Base-by-base conservation (phyloP, 1,140 invertebrate species). In the Sycophaga agraensis region DNA sequence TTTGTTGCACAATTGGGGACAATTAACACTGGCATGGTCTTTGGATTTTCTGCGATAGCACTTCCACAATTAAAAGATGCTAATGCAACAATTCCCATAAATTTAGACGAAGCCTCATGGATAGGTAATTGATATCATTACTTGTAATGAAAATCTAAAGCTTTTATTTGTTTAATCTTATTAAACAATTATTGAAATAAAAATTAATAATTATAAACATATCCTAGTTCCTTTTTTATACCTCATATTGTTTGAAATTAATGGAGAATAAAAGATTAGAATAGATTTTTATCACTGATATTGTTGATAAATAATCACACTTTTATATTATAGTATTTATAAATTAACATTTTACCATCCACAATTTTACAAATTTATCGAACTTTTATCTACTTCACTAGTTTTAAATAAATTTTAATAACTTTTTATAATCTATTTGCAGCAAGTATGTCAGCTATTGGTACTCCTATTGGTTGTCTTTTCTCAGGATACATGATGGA, bases 401-500 rank as follows among this genome's bases (percentile, higher is more conserved):
- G n/a, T n/a, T n/a, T n/a, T n/a, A n/a, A n/a, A n/a, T 21, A 56
- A 9, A 28, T 28, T 24, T 35, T 57, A 16, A 16, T 35, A 37
- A 46, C 12, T 24, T 46, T 35, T 57, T 35, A 3, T 39, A 24
- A 57, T 46, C 2, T 21, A 19, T 51, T 82, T 82, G 0, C 81
- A 91, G 89, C 88, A 1, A 89, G 88, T 73, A 82, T 89, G 63
- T 87, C 87, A 43, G 84, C 88, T 0, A 86, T 88, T 11, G 86
- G 87, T 0, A 90, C 89, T 0, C 88, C 88, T 1, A 82, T 90
- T 12, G 88, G 89, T 1, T 89, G 88, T 61, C 77, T 91, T 1
- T 34, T 88, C 6, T 88, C 88, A 55, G 89, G 88, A 0, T 87
- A 88, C 50, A 75, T 90, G 64, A 89, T 89, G 86, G 89, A 91